Conservation (phyloP, 1,140 invertebrate species). For the Brachystomella parvula region DNA sequence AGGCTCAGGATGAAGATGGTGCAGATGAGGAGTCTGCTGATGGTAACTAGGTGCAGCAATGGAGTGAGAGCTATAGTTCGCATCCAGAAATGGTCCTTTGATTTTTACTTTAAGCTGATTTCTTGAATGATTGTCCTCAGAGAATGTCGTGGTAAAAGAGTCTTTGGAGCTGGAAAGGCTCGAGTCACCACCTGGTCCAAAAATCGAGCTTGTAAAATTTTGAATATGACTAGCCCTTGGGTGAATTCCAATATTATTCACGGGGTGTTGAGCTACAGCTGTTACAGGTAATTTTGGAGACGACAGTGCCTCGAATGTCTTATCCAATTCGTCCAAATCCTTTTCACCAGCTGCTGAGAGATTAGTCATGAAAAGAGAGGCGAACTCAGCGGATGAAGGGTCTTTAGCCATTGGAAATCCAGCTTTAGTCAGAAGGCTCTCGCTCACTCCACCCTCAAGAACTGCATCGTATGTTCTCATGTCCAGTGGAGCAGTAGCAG, state of each 20-base stretch:
- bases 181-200: constrained; percentile 13
- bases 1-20: constrained; percentile 37
- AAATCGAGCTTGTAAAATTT: no score
- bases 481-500: constrained; percentile 72
- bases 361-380: constrained; percentile 45
- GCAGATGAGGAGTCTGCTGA: constrained; percentile 44
- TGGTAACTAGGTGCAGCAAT: constrained; percentile 45
- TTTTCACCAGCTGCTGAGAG: constrained; percentile 56
- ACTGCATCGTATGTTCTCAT: constrained; percentile 70
- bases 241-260: background rate
- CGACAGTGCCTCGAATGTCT: constrained; percentile 51
- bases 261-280: background rate
- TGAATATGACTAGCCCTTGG: no score
- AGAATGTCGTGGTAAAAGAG: background rate
- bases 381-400: constrained; percentile 49
- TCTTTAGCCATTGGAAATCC: constrained; percentile 20
- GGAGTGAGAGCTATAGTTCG: constrained; percentile 56
- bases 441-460: constrained; percentile 40
- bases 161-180: constrained; percentile 14
- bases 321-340: constrained; percentile 66
- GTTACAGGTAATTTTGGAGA: constrained; percentile 46
- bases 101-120: constrained; percentile 85
- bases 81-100: constrained; percentile 73
- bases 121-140: constrained; percentile 46
- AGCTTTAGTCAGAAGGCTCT: constrained; percentile 4